Evolutionary conservation across 2,797 vertebrate species (phyloP).

Genomic region (Hydrophis major): DNA sequence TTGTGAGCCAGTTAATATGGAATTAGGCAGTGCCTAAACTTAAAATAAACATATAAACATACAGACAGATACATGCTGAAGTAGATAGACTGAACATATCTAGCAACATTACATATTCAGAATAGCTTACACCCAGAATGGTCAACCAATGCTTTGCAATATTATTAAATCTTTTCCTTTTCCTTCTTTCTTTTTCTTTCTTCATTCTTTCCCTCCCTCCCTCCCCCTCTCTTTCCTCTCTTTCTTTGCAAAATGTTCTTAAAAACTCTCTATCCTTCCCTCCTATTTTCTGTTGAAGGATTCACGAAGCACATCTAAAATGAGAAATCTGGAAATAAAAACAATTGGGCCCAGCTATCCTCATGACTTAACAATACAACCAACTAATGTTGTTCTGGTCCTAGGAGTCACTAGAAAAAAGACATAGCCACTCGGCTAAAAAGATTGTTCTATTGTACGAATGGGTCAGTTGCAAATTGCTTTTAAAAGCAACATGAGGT

Average conservation of each 20-base stretch:
- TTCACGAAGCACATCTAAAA: background rate
- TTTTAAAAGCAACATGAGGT: background rate
- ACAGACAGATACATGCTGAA: background rate
- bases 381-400: background rate
- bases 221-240: too few relatives aligned
- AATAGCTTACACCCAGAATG: background rate
- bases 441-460: background rate
- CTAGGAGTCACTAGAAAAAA: background rate
- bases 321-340: background rate
- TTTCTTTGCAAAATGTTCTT: background rate
- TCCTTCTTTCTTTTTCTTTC: too few relatives aligned
- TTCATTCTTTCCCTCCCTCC: too few relatives aligned
- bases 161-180: background rate
- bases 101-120: background rate
- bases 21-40: background rate
- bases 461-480: background rate
- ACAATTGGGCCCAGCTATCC: background rate
- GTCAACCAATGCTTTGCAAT: background rate
- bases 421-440: background rate
- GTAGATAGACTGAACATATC: background rate
- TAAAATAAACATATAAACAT: background rate
- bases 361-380: background rate
- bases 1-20: background rate
- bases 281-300: background rate
- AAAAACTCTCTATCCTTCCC: background rate